Base-by-base conservation (phyloP, 1,140 invertebrate species). In the Brachionus rubens region DNA sequence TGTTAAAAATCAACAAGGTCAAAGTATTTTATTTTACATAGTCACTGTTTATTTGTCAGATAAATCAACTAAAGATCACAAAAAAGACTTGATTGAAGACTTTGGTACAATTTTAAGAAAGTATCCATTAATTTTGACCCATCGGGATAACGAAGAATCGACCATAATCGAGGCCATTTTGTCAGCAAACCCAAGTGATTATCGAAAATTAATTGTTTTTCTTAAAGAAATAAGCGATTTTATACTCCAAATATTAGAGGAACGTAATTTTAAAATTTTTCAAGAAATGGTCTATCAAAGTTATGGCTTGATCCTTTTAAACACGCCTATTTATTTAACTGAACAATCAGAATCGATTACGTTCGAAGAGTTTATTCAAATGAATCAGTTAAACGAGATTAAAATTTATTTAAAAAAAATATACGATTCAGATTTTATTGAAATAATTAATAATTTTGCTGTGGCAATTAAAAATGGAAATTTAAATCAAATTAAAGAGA, bases 251-350 rank as follows among this genome's bases (percentile, higher is more conserved):
- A 16, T 72, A 6, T 21, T 72, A 2, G 30, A 40, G n/a, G 40
- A 50, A 3, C n/a, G 28, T 10, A 54, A 72, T 41, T 72, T 50
- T 72, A 19, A 24, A 9, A n/a, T 54, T 0, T 40, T 72, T 41
- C 68, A 72, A 54, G 68, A 48, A 1, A 72, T 72, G 68, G 19
- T 72, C 19, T 72, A 72, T 41, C 30, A 54, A 36, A 50, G 46
- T 48, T 72, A 72, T 50, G 46, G 46, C 16, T 46, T 72, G 7
- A 33, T 54, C 26, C n/a, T 72, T 9, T 14, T 72, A 28, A 72
- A 50, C 41, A 72, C 68, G 24, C 68, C 68, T 19, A 72, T 72
- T 40, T 50, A 54, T 54, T 33, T 48, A 9, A 14, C 26, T 47
- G 19, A 72, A 21, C 28, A 54, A 5, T 26, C 19, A 7, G 68